Percentiles rank a stretch among this genome's conserved stretches.
Evolutionary conservation across 2,113 vertebrate species (phyloP).

Genomic region (Coturnix japonica): DNA sequence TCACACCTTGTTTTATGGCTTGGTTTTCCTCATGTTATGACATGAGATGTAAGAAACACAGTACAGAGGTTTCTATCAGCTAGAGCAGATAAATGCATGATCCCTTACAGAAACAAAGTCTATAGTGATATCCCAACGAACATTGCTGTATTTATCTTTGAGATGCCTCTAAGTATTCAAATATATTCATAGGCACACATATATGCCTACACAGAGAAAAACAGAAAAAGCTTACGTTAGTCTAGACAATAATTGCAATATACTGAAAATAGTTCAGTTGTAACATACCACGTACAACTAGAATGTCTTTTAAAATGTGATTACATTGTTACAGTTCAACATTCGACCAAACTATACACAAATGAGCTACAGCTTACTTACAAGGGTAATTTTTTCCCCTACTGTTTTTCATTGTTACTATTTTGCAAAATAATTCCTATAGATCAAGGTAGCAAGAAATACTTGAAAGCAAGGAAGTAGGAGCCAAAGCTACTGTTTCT

Average conservation of each 20-base stretch:
- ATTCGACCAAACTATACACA: background rate
- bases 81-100: background rate
- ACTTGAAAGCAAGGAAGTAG: background rate
- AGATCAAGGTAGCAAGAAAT: background rate
- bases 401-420: background rate
- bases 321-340: background rate
- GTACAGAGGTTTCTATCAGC: slow-evolving; percentile 4
- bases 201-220: background rate
- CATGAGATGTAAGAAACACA: background rate
- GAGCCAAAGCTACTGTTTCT: background rate
- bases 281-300: background rate
- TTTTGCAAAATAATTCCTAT: background rate
- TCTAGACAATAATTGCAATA: background rate
- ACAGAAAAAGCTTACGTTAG: background rate
- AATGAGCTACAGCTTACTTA: background rate
- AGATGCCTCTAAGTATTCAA: background rate
- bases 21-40: slow-evolving; percentile 46
- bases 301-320: background rate
- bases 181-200: background rate
- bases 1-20: slow-evolving; percentile 58
- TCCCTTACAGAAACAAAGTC: background rate
- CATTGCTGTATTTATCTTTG: background rate
- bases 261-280: background rate
- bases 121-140: background rate
- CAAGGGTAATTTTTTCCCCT: background rate